Conservation (phyloP, 2,888 invertebrate species). For the Leptinotarsa haldemani region DNA sequence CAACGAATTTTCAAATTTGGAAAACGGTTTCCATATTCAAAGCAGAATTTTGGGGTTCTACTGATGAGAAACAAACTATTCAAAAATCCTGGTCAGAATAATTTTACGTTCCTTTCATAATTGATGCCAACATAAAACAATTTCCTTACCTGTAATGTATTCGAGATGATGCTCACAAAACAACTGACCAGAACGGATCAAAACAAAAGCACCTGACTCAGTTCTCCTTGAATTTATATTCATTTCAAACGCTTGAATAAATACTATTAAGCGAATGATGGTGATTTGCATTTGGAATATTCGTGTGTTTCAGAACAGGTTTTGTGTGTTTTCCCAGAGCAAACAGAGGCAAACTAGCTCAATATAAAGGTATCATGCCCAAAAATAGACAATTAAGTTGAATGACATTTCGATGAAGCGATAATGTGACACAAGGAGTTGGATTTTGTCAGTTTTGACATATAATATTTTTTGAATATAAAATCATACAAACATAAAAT, state of each 20-base stretch:
- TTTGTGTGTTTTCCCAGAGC: constrained; percentile 6
- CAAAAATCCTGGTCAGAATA: no score
- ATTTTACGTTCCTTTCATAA: neutral
- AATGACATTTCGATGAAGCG: no score
- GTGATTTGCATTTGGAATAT: neutral
- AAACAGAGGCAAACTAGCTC: constrained; percentile 1
- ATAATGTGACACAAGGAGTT: no score
- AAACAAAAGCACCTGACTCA: constrained; percentile 1
- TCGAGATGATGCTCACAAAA: constrained; percentile 2
- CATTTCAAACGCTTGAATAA: neutral
- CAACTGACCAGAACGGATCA: constrained; percentile 3
- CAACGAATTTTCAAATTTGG: no score
- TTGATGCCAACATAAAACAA: neutral
- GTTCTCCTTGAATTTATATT: constrained; percentile 14
- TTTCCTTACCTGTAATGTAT: neutral
- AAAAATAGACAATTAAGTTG: no score
- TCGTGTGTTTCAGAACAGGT: neutral
- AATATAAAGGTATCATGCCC: no score
- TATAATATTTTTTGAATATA: no score
- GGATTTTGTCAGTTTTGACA: no score
- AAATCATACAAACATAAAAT: no score
- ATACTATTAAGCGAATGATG: neutral
- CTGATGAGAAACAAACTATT: no score
- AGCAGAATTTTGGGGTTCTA: no score
- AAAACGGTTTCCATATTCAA: no score